phyloP scores from a whole-genome alignment of 2,888 invertebrate genomes.

The Odontothrips loti region DNA sequence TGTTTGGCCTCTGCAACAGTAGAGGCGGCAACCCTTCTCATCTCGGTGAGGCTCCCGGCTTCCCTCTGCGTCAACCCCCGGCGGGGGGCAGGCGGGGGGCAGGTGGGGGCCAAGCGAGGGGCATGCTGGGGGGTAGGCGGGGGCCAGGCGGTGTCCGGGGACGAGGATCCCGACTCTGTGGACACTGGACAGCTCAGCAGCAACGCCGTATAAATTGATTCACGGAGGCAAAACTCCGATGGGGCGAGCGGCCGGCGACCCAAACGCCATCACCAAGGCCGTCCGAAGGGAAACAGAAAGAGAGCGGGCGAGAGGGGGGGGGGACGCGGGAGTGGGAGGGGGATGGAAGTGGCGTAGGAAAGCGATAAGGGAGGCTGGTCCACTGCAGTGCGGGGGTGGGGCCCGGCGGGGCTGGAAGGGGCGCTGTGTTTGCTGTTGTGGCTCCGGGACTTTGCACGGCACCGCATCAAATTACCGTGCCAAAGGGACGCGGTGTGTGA shows the following conservation, averaged over 20 bases:
- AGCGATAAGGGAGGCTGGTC: neutral
- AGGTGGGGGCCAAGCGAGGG: too few species aligned
- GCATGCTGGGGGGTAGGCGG: too few species aligned
- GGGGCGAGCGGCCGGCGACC: neutral
- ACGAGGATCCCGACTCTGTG: neutral
- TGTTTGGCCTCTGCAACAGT: neutral
- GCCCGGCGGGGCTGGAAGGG: neutral
- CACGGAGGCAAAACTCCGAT: constrained; percentile 6
- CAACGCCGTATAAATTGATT: neutral
- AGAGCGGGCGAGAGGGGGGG: neutral
- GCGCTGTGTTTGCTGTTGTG: neutral
- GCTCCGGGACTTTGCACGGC: constrained; percentile 4
- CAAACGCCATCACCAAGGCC: neutral
- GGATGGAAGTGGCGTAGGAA: neutral
- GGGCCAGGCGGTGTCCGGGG: neutral
- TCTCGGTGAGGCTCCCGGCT: neutral
- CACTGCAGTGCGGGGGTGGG: neutral
- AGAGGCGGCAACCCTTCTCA: neutral
- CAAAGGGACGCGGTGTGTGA: neutral
- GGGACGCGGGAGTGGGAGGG: neutral
- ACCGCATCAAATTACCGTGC: constrained; percentile 11
- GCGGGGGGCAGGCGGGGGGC: neutral
- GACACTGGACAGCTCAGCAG: neutral
- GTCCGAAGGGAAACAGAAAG: neutral
- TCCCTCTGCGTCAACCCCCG: neutral